Evolutionary conservation across 2,797 vertebrate species (phyloP), one percentile per base, ranked within the genome.

Genomic region (Anguilla marmorata): DNA sequence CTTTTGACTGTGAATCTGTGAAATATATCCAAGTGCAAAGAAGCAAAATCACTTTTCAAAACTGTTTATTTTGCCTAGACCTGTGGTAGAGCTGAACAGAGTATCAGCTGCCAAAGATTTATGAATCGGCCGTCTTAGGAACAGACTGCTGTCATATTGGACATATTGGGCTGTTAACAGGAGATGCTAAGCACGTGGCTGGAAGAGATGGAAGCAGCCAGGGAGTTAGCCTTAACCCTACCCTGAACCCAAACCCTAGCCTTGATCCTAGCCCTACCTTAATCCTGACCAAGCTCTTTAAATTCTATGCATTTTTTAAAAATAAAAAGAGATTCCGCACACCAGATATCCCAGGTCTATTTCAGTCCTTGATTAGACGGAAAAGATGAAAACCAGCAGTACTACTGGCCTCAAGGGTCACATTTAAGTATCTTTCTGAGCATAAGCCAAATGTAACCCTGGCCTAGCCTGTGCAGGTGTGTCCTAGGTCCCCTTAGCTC

Each of bases 301-400:
- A 66, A 66, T n/a, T 6, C 7, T 52, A 52, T 1, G 11, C 50
- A 52, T 52, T 52, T 52, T 27, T n/a, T 27, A 6, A 45, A 45
- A 45, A n/a, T 8, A 69, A n/a, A 69, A 27, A 7, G 24, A 27
- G 24, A 66, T 27, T 27, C n/a, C 63, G 27, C 63, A 1, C 4
- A n/a, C 19, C n/a, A n/a, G n/a, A 69, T 69, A n/a, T 69, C 63
- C 63, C 63, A 69, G 63, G 63, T 69, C 63, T 69, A n/a, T 69
- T 69, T 69, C 63, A 69, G 63, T 69, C 24, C 24, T 8, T n/a
- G 63, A 69, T 69, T 24, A 11, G 63, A 58, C 3, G 56, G 56
- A 14, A 58, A 58, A 2, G 16, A 58, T 58, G 56, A 58, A 19
- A 58, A 58, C 56, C 56, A 58, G 56, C 56, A 58, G 56, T 58